Base-by-base conservation (phyloP, 2,888 invertebrate genomes). In the Machimus rusticus region DNA sequence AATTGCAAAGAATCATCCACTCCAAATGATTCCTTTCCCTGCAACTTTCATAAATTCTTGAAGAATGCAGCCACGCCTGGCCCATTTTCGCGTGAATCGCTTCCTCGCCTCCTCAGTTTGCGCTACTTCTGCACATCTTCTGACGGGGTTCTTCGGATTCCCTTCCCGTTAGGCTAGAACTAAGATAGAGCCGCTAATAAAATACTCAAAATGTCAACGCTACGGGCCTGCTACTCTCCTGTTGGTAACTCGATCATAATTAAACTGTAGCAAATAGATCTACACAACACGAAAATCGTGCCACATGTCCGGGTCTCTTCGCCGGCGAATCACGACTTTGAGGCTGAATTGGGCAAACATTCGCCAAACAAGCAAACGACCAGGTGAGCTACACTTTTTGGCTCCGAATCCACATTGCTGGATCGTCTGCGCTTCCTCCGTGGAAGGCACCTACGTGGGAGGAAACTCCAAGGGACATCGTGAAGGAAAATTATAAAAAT, bases 231-330 rank as follows among this genome's bases (percentile, higher is more conserved):
- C 23, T 46, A 6, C 37, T 78, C 78, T 37, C n/a, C 46, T 34
- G 37, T 43, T 31, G 19, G 19, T 43, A 66, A 34, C 76, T 51
- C 34, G 77, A 66, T 87, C 81, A 87, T 87, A 88, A 88, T 88
- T 87, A 88, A 88, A 88, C 87, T 84, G 85, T 87, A 88, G 88
- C 87, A 87, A 88, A 86, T 86, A 87, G 84, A 87, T 88, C 86
- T 88, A 55, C 74, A 86, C 79, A 86, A 88, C 88, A 88, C 74
- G 88, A 88, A 88, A 88, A 84, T 86, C 88, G 88, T 88, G 88
- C 88, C 87, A 88, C 87, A 86, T 86, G 86, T 88, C 87, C 82
- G 66, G 76, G 84, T 87, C 84, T 87, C 77, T 74, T 86, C 74
- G 51, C 31, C 74, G 74, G 84, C 77, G 66, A 77, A 88, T 88